Base-by-base conservation (phyloP, 1,140 invertebrate species). In the Drosophila azteca region DNA sequence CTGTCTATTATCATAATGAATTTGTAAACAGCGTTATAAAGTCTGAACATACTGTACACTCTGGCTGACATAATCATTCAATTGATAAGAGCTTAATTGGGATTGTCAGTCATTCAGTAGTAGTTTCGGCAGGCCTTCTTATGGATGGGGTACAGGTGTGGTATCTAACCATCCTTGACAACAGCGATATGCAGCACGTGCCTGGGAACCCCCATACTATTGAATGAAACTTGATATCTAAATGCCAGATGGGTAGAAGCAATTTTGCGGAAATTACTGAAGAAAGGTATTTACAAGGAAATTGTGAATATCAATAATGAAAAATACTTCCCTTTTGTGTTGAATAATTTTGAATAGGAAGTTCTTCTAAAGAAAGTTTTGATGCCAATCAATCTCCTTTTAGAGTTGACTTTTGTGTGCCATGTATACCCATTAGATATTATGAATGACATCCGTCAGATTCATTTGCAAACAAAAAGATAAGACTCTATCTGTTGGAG, bases 11-110 rank as follows among this genome's bases (percentile, higher is more conserved):
- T 69, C 66, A 77, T 72, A 65, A 71, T 69, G 70, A 69, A 70
- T 50, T 77, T 63, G 78, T 58, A 82, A 74, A 77, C 79, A 82
- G 11, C 55, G 50, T 43, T 59, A 72, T 72, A 71, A 79, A 68
- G 51, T 79, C 35, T 63, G 44, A 58, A 71, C 31, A 76, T 48
- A 55, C 49, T 63, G 8, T 51, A 26, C 31, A 45, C 48, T 45
- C 0, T 11, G 0, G 9, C 9, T 35, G 35, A 11, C 35, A 35
- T 3, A 39, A 55, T 20, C 49, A 55, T 62, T 48, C 39, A 53
- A 84, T 80, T 85, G 80, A 84, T 84, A 84, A 84, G 67, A 58
- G 31, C 13, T 61, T 67, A 72, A 72, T 58, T 61, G 48, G 64
- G 62, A 69, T 74, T 68, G 50, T 50, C 61, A 31, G 51, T 22